Evolutionary conservation across 1,140 invertebrate genomes (phyloP).

Genomic region (Drosophila ercepeae): DNA sequence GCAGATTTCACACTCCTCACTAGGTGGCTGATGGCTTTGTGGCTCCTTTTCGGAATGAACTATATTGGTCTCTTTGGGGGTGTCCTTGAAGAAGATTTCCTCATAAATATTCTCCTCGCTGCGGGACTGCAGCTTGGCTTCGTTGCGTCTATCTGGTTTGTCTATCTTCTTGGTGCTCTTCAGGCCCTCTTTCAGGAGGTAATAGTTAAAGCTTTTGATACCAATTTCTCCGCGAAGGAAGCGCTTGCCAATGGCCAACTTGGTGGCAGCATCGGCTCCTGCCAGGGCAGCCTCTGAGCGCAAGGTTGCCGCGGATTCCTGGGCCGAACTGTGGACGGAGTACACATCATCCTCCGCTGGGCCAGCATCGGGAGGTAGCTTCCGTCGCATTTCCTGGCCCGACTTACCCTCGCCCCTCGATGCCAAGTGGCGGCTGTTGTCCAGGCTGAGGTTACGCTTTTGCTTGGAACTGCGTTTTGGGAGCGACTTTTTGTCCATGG

Average conservation of each 20-base stretch:
- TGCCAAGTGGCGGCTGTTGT: slow-evolving; percentile 52
- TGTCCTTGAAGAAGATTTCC: slow-evolving; percentile 81
- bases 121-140: slow-evolving; percentile 56
- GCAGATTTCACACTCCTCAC: slow-evolving; percentile 72
- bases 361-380: background rate
- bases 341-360: slow-evolving; percentile 52
- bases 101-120: slow-evolving; percentile 84
- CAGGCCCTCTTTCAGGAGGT: slow-evolving; percentile 80
- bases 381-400: slow-evolving; percentile 12
- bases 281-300: background rate
- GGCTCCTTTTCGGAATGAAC: slow-evolving; percentile 34
- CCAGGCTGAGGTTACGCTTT: slow-evolving; percentile 75
- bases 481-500: slow-evolving; percentile 43
- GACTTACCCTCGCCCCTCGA: slow-evolving; percentile 10
- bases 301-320: slow-evolving; percentile 43
- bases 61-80: slow-evolving; percentile 52
- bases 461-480: slow-evolving; percentile 74
- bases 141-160: slow-evolving; percentile 54
- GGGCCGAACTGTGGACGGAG: slow-evolving; percentile 55
- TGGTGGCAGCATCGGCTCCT: slow-evolving; percentile 20
- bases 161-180: slow-evolving; percentile 76
- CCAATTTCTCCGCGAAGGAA: slow-evolving; percentile 82
- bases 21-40: slow-evolving; percentile 12
- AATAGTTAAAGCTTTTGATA: slow-evolving; percentile 84
- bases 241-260: slow-evolving; percentile 77